Evolutionary conservation across 2,113 vertebrate genomes (phyloP).

Genomic region (Artemisiospiza belli): DNA sequence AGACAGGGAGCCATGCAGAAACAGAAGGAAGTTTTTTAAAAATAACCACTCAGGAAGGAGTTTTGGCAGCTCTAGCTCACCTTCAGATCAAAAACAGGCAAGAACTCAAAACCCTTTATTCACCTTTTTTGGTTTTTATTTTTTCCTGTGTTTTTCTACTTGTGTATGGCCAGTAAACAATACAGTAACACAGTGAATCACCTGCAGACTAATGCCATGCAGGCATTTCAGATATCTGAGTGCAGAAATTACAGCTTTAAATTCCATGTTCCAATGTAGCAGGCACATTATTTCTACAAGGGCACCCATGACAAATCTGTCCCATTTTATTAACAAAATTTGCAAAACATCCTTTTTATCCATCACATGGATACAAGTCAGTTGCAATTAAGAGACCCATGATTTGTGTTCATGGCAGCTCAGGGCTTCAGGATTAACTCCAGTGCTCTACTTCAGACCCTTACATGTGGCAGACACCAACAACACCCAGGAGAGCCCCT

Average conservation of each 20-base stretch:
- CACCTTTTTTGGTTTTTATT: background rate
- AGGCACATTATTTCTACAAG: background rate
- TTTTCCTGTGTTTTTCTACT: background rate
- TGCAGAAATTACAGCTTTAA: background rate
- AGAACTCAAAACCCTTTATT: background rate
- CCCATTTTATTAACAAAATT: conserved; percentile 22
- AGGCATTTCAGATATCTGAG: background rate
- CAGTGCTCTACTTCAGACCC: background rate
- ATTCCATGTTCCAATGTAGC: background rate
- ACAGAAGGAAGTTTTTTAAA: background rate
- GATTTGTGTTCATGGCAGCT: background rate
- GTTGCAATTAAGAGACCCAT: background rate
- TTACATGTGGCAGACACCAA: background rate
- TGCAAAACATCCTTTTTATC: background rate
- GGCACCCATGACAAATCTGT: background rate
- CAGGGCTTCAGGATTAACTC: background rate
- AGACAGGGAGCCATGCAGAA: rapidly evolving
- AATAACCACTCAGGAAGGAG: background rate
- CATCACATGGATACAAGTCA: background rate
- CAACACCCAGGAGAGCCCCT: background rate
- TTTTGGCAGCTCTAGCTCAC: background rate
- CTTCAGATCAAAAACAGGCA: background rate
- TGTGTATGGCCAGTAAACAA: background rate
- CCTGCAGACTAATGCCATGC: background rate
- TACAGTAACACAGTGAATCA: background rate